Evolutionary conservation across 2,888 invertebrate species (phyloP), one percentile per base, ranked within the genome.

Genomic region (Parnassius smintheus): DNA sequence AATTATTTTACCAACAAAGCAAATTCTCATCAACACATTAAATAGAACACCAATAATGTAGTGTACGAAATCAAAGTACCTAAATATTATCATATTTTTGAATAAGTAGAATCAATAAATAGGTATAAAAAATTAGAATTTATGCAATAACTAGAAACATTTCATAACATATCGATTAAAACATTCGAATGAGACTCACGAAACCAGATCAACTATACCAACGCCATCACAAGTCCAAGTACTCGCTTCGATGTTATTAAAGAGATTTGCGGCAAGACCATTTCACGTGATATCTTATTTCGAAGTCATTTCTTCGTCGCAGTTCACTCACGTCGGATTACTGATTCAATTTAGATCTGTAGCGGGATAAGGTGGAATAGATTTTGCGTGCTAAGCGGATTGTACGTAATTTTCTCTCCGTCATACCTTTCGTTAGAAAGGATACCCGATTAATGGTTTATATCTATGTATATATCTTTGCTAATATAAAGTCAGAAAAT

Each of bases 311-410:
- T 54, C 58, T 49, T 59, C 60, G 59, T 57, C 50, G 51, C 60
- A 54, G 45, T 46, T 64, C 56, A 11, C 65, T 81, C 52, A 51
- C 50, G 56, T 56, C 80, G 78, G 75, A 80, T 80, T 78, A 69
- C 70, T 76, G 78, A 81, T 87, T 82, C 84, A 86, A 88, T 88
- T 88, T 83, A 86, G 88, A 88, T 88, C 70, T 69, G 70, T 73
- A 72, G 72, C 73, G 73, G 75, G 86, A 86, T 86, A 82, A 72
- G 69, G 70, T 69, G 62, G 71, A 74, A 74, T 76, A 75, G 75
- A 75, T 72, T 72, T 68, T 68, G 68, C 70, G 68, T 74, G 75
- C 73, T 42, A 59, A 59, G 52, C 53, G 78, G 81, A 81, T 82
- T 78, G 73, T 72, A 66, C 58, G 70, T 76, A 81, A 81, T 82